Conservation (phyloP, 2,888 invertebrate species). For the Anthoptus insignis region DNA sequence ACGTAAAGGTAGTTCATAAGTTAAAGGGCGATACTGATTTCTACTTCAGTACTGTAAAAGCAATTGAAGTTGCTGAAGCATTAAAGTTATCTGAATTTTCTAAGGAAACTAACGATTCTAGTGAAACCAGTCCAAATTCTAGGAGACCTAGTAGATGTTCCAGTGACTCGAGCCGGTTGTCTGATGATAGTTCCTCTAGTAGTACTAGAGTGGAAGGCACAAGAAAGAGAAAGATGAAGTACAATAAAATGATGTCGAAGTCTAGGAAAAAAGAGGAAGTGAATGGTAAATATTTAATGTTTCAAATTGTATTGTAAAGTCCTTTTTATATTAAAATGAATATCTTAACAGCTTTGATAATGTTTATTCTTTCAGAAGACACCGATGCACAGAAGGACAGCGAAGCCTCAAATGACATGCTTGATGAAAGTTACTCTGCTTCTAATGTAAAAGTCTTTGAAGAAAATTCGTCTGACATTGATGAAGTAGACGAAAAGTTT, state of each 20-base stretch:
- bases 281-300: constrained; percentile 42
- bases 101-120: constrained; percentile 61
- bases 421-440: constrained; percentile 59
- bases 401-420: constrained; percentile 53
- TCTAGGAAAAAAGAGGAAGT: constrained; percentile 62
- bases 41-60: constrained; percentile 79
- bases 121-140: constrained; percentile 69
- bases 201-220: constrained; percentile 65
- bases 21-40: constrained; percentile 85
- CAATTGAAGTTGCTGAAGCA: constrained; percentile 76
- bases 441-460: constrained; percentile 71
- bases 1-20: constrained; percentile 88
- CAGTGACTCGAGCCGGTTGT: constrained; percentile 78
- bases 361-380: constrained; percentile 59
- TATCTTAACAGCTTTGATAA: background rate
- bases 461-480: constrained; percentile 81
- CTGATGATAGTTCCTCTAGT: constrained; percentile 79
- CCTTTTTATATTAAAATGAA: constrained; percentile 7
- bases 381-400: constrained; percentile 57
- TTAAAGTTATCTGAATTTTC: constrained; percentile 62
- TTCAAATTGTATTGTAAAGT: too few species aligned
- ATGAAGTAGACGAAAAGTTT: constrained; percentile 70
- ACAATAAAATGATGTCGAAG: constrained; percentile 59
- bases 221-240: constrained; percentile 70
- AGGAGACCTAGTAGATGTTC: constrained; percentile 77